These are phyloP conservation scores for Thryonomys swinderianus DNA, from an alignment of 2,113 vertebrate species.

Conservation along the genomic window DNA sequence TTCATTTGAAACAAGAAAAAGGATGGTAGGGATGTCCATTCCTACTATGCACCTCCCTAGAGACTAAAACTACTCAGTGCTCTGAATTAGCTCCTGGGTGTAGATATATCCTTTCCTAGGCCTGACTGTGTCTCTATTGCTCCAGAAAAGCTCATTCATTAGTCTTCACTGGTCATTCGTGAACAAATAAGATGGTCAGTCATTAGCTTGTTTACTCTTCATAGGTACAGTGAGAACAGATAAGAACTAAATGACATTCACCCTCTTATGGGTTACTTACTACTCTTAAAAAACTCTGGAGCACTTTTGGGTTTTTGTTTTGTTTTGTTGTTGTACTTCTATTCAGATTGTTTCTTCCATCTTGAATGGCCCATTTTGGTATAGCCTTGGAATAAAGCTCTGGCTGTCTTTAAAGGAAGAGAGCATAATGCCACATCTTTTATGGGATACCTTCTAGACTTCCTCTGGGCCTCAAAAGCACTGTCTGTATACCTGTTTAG, in stretches of 20 bases:
- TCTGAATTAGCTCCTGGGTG: not conserved
- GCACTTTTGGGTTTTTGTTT: not conserved
- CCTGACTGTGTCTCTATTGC: not conserved
- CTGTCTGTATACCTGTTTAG: not conserved
- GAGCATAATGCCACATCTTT: not conserved
- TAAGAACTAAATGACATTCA: not conserved
- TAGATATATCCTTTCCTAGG: not conserved
- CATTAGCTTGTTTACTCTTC: not conserved
- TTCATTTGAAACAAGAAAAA: constrained; percentile 45
- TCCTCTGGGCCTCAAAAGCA: constrained; percentile 5
- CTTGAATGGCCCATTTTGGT: not conserved
- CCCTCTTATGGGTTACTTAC: not conserved
- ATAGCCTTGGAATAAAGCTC: not conserved
- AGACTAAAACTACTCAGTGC: not conserved
- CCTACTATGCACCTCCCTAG: not conserved
- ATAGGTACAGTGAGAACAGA: not conserved
- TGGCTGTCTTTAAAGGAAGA: not conserved
- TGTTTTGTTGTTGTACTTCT: not conserved
- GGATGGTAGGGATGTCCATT: not conserved
- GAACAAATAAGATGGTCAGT: not conserved
- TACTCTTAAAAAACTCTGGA: not conserved
- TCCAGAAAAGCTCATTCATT: constrained; percentile 18
- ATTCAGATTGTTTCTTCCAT: not conserved
- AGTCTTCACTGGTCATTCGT: not conserved
- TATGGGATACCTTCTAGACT: not conserved